Evolutionary conservation across 2,113 vertebrate species (phyloP), one percentile per base, ranked within the genome.

Genomic region (Antechinus stuartii): DNA sequence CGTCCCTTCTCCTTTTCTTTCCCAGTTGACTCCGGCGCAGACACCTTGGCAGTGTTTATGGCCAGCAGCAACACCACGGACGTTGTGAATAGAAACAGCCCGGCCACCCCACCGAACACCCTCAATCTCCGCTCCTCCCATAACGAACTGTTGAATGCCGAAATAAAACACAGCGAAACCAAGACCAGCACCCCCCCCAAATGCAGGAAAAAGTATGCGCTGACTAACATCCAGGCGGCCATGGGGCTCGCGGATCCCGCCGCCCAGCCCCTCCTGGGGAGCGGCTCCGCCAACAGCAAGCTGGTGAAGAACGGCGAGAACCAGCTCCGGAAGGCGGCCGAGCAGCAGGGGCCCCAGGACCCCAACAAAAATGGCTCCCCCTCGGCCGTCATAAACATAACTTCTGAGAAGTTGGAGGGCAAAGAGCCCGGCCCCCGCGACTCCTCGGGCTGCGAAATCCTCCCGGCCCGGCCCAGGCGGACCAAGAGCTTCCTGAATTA

Each of bases 281-380:
- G 98, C 56, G 97, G 99, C 90, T 99, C 99, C 23, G 98, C 99
- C 97, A 99, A 99, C 96, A 99, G 99, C 25, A 99, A 99, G 97
- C 98, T 99, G 97, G 99, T 99, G 56, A 99, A 99, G 98, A 99
- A 99, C 52, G 99, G 99, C 3, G 99, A 99, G 98, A 99, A 99
- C 98, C 99, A 99, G 98, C 99, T 99, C 95, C 99, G 99, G 54
- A 99, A 99, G 97, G 99, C 99, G 0, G 99, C 99, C 0, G 99
- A 99, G 89, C 98, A 99, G 92, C 98, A 98, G 91, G 99, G 99
- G 23, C 98, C 98, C 90, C 98, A 99, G 96, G 99, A 99, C 98
- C 98, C 99, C 94, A 99, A 99, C 95, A 99, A 98, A 94, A 99
- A 99, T 97, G 97, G 99, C 0, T 96, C 96, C 27, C 98, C 98